phyloP scores from a whole-genome alignment of 2,113 vertebrate species.

The Prionailurus viverrinus region DNA sequence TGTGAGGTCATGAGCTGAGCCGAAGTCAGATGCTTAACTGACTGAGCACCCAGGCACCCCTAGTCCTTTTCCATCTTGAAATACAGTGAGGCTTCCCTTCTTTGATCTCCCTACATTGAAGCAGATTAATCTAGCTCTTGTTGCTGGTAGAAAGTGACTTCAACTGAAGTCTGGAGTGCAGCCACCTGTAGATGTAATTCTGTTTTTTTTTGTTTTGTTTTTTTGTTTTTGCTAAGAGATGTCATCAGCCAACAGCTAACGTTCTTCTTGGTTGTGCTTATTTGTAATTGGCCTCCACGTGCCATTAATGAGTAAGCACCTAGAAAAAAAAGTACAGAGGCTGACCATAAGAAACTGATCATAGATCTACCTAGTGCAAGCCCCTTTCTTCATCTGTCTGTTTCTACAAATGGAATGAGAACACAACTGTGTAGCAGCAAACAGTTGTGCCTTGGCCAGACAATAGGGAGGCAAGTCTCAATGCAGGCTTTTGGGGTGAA shows the following conservation, averaged over 20 bases:
- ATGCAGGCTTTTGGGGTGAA: background rate
- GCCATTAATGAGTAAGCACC: slow-evolving; percentile 39
- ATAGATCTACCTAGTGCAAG: background rate
- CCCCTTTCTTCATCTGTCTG: background rate
- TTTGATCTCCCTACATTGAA: background rate
- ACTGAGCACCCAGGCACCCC: too few species aligned
- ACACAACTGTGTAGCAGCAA: background rate
- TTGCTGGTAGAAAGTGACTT: slow-evolving; percentile 46
- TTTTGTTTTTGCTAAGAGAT: background rate
- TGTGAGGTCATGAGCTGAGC: too few species aligned
- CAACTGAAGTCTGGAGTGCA: slow-evolving; percentile 50
- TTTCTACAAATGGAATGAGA: background rate
- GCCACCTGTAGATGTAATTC: background rate
- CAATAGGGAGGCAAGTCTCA: background rate
- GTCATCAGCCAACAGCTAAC: background rate
- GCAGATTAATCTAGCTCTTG: slow-evolving; percentile 48
- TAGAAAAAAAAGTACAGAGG: slow-evolving; percentile 33
- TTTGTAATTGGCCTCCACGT: slow-evolving; percentile 47
- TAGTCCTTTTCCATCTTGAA: slow-evolving; percentile 23
- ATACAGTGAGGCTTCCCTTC: background rate
- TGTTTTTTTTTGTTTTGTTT: background rate
- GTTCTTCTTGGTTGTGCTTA: slow-evolving; percentile 36
- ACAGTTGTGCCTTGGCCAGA: background rate
- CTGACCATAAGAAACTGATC: slow-evolving; percentile 53
- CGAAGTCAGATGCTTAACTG: too few species aligned